These are phyloP conservation scores for Fulica atra DNA, from an alignment of 2,113 vertebrate genomes.

Conservation along the genomic window DNA sequence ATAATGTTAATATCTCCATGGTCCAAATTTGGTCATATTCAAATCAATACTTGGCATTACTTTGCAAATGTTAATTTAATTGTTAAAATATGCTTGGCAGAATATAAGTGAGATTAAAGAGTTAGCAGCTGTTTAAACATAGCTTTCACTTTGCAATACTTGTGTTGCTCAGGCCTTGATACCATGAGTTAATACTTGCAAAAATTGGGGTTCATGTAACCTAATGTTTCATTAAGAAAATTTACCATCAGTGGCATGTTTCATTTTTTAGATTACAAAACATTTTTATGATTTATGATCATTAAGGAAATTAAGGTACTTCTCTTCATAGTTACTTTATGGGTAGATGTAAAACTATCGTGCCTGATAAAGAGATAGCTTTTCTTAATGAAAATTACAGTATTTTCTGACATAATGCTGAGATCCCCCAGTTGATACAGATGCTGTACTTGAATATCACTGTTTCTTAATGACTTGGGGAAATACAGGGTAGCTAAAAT, in stretches of 20 bases:
- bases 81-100: background rate
- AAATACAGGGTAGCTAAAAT: background rate
- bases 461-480: background rate
- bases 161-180: background rate
- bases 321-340: background rate
- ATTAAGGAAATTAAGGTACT: background rate
- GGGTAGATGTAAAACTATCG: background rate
- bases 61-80: conserved; percentile 27
- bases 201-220: background rate
- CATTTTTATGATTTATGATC: background rate
- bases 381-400: background rate
- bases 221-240: background rate
- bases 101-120: conserved; percentile 8
- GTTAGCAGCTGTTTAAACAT: background rate
- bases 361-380: background rate
- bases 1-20: background rate
- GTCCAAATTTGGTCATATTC: background rate
- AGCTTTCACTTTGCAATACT: background rate
- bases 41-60: conserved; percentile 17
- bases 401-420: background rate
- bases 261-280: background rate
- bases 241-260: background rate
- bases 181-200: background rate
- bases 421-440: background rate
- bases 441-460: background rate